phyloP scores from a whole-genome alignment of 2,797 vertebrate species.

The Percopsis omiscomaycus region DNA sequence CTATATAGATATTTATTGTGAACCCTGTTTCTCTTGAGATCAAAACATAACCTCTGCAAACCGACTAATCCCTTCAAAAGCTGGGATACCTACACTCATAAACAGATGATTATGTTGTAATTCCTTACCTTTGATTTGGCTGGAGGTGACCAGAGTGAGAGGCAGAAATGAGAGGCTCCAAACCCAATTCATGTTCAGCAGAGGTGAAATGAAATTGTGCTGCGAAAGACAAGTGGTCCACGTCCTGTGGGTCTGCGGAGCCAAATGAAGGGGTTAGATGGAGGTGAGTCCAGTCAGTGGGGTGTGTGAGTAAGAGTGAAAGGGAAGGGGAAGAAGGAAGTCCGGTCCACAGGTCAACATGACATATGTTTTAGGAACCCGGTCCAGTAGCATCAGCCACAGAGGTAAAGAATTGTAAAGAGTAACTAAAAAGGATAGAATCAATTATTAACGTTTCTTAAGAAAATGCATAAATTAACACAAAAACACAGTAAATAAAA shows the following conservation, averaged over 20 bases:
- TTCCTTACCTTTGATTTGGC: constrained; percentile 63
- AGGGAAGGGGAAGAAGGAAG: constrained; percentile 76
- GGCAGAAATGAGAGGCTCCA: constrained; percentile 40
- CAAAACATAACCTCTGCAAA: background rate
- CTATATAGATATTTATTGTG: too few relatives aligned
- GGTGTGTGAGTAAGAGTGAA: constrained; percentile 51
- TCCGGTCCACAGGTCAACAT: constrained; percentile 55
- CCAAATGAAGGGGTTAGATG: constrained; percentile 69
- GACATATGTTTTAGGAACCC: constrained; percentile 46
- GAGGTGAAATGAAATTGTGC: constrained; percentile 22
- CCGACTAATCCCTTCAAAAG: too few relatives aligned
- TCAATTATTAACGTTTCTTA: background rate
- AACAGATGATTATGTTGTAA: background rate
- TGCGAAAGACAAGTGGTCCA: constrained; percentile 32
- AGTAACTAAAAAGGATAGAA: constrained; percentile 15
- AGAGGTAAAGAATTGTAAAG: constrained; percentile 34
- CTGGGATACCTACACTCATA: too few relatives aligned
- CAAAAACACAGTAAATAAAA: background rate
- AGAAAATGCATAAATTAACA: background rate
- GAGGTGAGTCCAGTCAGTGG: constrained; percentile 52
- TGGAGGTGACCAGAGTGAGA: constrained; percentile 32
- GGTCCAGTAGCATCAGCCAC: constrained; percentile 35
- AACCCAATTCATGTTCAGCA: constrained; percentile 43
- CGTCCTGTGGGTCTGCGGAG: constrained; percentile 37
- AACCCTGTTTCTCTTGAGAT: background rate